Evolutionary conservation across 2,113 vertebrate genomes (phyloP), one percentile per base, ranked within the genome.

Genomic region (Alouatta palliata): DNA sequence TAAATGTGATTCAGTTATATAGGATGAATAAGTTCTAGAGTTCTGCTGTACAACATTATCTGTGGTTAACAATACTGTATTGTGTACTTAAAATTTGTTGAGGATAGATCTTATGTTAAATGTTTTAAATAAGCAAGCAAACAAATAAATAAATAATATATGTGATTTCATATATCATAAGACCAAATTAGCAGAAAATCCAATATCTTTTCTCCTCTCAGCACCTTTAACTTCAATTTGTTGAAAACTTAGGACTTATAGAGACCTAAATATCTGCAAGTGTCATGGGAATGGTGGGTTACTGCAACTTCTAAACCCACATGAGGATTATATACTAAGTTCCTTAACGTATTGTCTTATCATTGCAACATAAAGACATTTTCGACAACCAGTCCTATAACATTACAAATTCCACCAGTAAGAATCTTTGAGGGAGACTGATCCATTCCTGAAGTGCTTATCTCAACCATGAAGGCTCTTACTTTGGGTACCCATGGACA

Each of bases 351-450:
- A 61, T 96, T 83, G 37, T 88, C 54, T 94, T 82, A 71, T 5
- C 76, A 61, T 25, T 82, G 14, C 40, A 49, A 70, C 30, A 71
- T 27, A 45, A 61, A 94, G 58, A 75, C 8, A 37, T 80, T 87
- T 84, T n/a, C 11, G 52, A 82, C 43, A 97, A 96, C 70, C 82
- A 93, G 86, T 87, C 16, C 84, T 85, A 52, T 9, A 80, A 11
- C 84, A 12, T 45, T 73, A 54, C 13, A 79, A 68, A 86, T 87
- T 76, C 20, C 52, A 40, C 61, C 71, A 89, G 35, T 82, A 43
- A 87, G 37, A 81, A 32, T 76, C 54, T 61, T 86, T 52, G 70
- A 87, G 40, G 49, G 71, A 94, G 37, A 8, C 25, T 27, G 27
- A 77, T 87, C n/a, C 37, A n/a, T 84, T 91, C 43, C 30, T 56